phyloP scores from a whole-genome alignment of 2,797 vertebrate species.

The Chaunax sp. region DNA sequence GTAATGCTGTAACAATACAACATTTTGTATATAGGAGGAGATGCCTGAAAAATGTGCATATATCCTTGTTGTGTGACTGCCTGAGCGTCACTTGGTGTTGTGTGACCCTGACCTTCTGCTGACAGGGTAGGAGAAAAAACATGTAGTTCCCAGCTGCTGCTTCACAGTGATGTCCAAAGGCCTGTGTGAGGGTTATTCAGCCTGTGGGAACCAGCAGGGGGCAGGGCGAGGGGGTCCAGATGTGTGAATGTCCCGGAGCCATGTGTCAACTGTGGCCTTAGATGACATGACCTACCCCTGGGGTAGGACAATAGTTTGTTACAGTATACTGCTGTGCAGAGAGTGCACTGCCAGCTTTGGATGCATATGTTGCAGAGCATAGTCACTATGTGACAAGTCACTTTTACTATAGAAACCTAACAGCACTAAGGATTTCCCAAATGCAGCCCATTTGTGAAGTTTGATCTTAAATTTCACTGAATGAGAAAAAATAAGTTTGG shows the following conservation, averaged over 20 bases:
- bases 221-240: slow-evolving; percentile 72
- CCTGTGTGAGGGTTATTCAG: slow-evolving; percentile 65
- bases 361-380: slow-evolving; percentile 21
- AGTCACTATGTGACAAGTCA: slow-evolving; percentile 15
- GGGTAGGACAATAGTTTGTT: slow-evolving; percentile 71
- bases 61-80: slow-evolving; percentile 16
- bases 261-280: slow-evolving; percentile 74
- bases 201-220: slow-evolving; percentile 72
- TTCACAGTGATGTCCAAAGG: slow-evolving; percentile 75
- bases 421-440: slow-evolving; percentile 9
- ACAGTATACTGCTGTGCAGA: slow-evolving; percentile 39
- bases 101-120: slow-evolving; percentile 77
- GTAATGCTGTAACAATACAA: slow-evolving; percentile 6
- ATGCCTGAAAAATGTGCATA: slow-evolving; percentile 14
- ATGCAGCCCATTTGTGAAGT: slow-evolving; percentile 7
- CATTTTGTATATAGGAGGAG: slow-evolving; percentile 10
- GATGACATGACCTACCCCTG: slow-evolving; percentile 79
- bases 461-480: neutral
- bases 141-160: slow-evolving; percentile 76
- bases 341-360: slow-evolving; percentile 48
- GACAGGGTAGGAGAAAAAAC: slow-evolving; percentile 70
- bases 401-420: neutral
- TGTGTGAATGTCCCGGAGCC: slow-evolving; percentile 76
- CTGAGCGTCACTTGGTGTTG: slow-evolving; percentile 49
- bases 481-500: neutral